Base-by-base conservation (phyloP, 2,888 invertebrate species). In the Cerastis rubricosa region DNA sequence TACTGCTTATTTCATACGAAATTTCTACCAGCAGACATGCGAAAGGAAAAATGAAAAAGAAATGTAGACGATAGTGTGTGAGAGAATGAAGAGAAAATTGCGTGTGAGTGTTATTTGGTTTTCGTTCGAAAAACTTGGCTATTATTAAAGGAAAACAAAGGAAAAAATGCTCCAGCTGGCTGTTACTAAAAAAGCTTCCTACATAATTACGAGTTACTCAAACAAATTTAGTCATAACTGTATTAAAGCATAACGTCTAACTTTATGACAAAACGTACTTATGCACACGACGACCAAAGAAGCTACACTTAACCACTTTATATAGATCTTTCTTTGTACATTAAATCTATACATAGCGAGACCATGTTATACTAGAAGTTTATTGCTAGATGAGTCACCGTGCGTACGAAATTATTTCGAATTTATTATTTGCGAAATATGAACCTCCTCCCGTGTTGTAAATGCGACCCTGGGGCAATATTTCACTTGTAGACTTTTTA, bases 401-500 rank as follows among this genome's bases (percentile, higher is more conserved):
- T 35, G 35, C 3, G 3, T 35, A 35, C n/a, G 7, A 35, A 47
- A 47, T 19, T 5, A n/a, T 29, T 0, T 66, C 35, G n/a, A 43
- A 43, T 63, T 40, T 63, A n/a, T 63, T 14, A 43, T 63, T 22
- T 61, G 8, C 22, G 9, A 61, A 22, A 35, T 61, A 11, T 11
- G 22, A 61, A 40, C 22, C 11, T 35, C 1, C 12, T 29, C 19
- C 11, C 19, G 40, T 35, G 22, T 64, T 40, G 43, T 11, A 43
- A 64, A 64, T 64, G 1, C n/a, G 64, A 17, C 64, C 64, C 43
- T 14, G 14, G 64, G n/a, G 64, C 17, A 64, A 64, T 64, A 43
- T 64, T 43, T 64, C 43, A n/a, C 43, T 43, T 25, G n/a, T 64
- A 64, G n/a, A 64, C 8, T 43, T 64, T 64, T n/a, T 64, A 64